Conservation (phyloP, 2,113 vertebrate species). For the Phasianus colchicus region DNA sequence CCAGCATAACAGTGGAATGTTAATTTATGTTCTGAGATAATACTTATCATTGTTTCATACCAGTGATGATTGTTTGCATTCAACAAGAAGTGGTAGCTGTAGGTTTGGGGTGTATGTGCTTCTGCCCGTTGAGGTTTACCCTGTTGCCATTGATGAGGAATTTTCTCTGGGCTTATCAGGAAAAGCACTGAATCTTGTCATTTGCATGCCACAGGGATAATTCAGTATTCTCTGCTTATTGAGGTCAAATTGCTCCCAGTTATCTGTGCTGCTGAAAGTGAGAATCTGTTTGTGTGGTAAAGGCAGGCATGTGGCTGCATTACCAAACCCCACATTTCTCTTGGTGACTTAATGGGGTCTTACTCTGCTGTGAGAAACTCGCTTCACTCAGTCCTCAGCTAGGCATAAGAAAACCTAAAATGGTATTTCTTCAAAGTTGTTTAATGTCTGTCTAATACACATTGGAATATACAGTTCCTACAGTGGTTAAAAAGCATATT, state of each 20-base stretch:
- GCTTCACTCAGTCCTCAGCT: conserved; percentile 4
- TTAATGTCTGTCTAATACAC: conserved; percentile 30
- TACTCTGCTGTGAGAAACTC: not conserved
- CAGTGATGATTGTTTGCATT: not conserved
- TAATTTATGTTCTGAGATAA: not conserved
- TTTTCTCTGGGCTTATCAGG: not conserved
- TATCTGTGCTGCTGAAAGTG: not conserved
- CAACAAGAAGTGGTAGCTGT: not conserved
- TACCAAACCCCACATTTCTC: not conserved
- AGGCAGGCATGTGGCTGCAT: accelerated
- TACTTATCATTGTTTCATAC: not conserved
- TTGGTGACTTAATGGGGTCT: not conserved
- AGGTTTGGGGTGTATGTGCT: not conserved
- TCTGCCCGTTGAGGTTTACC: not conserved
- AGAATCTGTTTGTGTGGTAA: not conserved
- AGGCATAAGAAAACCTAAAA: not conserved
- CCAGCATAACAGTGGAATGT: not conserved
- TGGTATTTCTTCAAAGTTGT: conserved; percentile 10
- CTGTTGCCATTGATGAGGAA: not conserved
- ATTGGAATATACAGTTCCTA: conserved; percentile 33
- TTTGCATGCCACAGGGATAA: not conserved
- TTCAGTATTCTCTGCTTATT: not conserved
- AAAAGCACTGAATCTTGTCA: not conserved
- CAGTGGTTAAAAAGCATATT: conserved; percentile 28
- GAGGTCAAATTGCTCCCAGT: not conserved